A percentile compares a stretch with the other conserved stretches of the same genome.
These are phyloP conservation scores for Sepioteuthis lessoniana DNA, from an alignment of 2,888 invertebrate genomes.

Conservation along the genomic window DNA sequence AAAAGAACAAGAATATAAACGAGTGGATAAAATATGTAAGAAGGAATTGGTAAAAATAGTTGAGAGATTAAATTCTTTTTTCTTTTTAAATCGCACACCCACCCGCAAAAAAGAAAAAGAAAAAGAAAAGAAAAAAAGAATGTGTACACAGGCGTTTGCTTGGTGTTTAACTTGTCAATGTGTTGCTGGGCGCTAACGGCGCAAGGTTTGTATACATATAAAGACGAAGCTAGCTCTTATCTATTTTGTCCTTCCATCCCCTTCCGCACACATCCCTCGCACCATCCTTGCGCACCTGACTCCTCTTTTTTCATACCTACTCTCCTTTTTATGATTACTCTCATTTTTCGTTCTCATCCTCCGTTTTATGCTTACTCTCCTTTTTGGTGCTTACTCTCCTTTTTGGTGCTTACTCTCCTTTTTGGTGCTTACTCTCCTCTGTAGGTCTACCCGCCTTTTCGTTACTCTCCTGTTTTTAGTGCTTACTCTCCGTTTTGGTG, in stretches of 20 bases:
- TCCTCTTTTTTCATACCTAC: not conserved
- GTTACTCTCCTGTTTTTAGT: too few relatives aligned
- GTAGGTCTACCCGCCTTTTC: too few relatives aligned
- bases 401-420: too few relatives aligned
- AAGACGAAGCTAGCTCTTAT: not conserved
- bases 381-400: too few relatives aligned
- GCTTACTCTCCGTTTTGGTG: too few relatives aligned
- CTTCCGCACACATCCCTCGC: not conserved
- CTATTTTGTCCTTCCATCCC: not conserved
- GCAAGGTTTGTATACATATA: not conserved
- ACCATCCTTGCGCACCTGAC: not conserved
- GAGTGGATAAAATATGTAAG: not conserved
- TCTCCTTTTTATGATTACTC: not conserved
- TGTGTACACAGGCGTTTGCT: too few relatives aligned
- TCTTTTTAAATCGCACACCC: not conserved
- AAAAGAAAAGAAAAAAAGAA: not conserved
- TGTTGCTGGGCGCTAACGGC: not conserved
- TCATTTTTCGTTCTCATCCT: too few relatives aligned
- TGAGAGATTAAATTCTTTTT: too few relatives aligned
- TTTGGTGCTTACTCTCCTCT: too few relatives aligned
- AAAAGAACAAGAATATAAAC: not conserved
- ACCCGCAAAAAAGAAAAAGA: not conserved
- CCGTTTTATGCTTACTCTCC: too few relatives aligned
- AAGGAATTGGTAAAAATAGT: too few relatives aligned
- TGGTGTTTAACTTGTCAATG: not conserved